Conservation (phyloP, 2,113 vertebrate species). For the Odontophorus gujanensis region DNA sequence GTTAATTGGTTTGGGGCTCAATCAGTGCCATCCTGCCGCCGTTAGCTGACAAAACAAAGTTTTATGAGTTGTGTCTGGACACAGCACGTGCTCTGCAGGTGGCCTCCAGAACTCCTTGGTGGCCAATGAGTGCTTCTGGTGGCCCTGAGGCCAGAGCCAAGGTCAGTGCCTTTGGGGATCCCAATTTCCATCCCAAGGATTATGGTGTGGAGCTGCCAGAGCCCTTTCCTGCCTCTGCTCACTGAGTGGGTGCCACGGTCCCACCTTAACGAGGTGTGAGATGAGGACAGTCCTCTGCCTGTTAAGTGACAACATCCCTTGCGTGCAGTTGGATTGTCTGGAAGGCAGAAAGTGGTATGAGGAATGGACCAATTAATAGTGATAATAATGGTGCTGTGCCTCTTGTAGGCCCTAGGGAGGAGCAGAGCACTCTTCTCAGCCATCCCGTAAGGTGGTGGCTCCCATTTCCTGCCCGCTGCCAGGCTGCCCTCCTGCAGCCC, state of each 20-base stretch:
- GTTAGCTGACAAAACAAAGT: conserved; percentile 7
- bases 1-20: background rate
- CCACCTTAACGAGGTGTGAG: background rate
- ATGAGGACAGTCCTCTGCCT: background rate
- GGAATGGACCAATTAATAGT: conserved; percentile 45
- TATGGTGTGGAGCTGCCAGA: background rate
- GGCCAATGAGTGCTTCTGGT: background rate
- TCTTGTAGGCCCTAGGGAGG: conserved; percentile 19
- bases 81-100: background rate
- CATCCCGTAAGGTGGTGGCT: fast-evolving
- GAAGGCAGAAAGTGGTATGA: conserved; percentile 38
- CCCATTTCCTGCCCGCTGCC: fast-evolving
- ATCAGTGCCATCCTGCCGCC: background rate
- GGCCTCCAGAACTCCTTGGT: background rate
- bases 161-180: fast-evolving
- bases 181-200: fast-evolving
- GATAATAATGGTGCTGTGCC: background rate
- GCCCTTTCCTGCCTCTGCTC: background rate
- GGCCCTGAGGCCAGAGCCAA: background rate
- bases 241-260: background rate
- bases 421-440: background rate
- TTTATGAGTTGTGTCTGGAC: background rate
- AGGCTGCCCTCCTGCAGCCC: background rate
- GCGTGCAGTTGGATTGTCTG: background rate
- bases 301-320: fast-evolving